Percentiles rank a stretch among this genome's conserved stretches.
These are phyloP conservation scores for Papilio polytes DNA, from an alignment of 1,140 invertebrate species.

Conservation along the genomic window DNA sequence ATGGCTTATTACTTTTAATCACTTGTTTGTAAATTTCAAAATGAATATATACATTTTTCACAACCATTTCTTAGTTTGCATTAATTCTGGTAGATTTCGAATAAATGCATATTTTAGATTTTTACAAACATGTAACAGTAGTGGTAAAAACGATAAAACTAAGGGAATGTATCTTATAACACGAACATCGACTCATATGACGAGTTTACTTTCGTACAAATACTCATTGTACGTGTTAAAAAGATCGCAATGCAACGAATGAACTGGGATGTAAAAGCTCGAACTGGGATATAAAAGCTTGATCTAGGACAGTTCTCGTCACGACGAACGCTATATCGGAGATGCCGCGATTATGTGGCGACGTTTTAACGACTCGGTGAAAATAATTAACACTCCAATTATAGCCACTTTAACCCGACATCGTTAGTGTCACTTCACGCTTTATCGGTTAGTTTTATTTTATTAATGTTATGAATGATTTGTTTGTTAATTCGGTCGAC, in stretches of 20 bases:
- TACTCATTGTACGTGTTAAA: neutral
- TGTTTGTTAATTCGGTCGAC: neutral
- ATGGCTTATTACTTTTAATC: neutral
- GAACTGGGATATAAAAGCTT: neutral
- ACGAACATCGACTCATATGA: too few species aligned
- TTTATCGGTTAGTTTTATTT: conserved; percentile 11
- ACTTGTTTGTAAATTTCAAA: too few species aligned
- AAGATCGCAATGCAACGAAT: neutral
- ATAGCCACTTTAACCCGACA: neutral
- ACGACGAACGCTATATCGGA: neutral
- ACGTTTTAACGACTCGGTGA: conserved; percentile 1
- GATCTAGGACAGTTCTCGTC: conserved; percentile 2
- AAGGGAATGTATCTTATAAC: too few species aligned
- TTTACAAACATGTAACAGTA: too few species aligned
- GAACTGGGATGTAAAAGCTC: neutral
- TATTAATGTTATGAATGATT: neutral
- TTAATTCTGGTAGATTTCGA: too few species aligned
- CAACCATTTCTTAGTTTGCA: too few species aligned
- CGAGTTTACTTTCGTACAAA: too few species aligned
- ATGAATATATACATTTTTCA: too few species aligned
- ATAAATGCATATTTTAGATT: too few species aligned
- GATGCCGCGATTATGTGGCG: neutral
- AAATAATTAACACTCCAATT: conserved; percentile 19
- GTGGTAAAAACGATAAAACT: too few species aligned
- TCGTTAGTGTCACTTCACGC: conserved; percentile 2